Evolutionary conservation across 2,797 vertebrate genomes (phyloP).

Genomic region (Galago senegalensis): DNA sequence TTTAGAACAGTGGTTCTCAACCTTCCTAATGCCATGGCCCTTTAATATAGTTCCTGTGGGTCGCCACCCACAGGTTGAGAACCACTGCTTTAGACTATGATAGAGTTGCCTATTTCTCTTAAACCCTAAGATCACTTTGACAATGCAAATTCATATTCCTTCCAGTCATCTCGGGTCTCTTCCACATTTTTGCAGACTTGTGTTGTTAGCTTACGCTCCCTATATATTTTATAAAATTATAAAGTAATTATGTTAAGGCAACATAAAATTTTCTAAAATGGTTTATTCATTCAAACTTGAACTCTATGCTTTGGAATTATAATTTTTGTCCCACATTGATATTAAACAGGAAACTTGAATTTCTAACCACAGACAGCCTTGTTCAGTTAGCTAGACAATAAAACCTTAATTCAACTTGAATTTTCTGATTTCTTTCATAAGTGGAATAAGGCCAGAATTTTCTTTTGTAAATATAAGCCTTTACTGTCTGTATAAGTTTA

Average conservation of each 20-base stretch:
- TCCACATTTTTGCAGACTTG: neutral
- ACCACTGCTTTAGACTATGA: too few species aligned
- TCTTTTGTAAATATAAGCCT: slow-evolving; percentile 22
- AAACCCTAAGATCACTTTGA: neutral
- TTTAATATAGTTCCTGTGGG: too few species aligned
- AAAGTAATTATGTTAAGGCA: neutral
- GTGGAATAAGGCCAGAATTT: neutral
- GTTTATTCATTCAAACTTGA: neutral
- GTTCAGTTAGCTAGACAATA: neutral
- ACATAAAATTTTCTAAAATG: slow-evolving; percentile 5
- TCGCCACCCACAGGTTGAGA: too few species aligned
- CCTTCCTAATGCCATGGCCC: too few species aligned
- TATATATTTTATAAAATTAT: neutral
- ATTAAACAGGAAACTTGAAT: neutral
- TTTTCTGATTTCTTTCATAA: slow-evolving; percentile 44
- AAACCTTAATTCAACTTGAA: slow-evolving; percentile 28
- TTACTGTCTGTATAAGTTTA: neutral
- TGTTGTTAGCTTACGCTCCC: neutral
- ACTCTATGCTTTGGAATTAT: neutral
- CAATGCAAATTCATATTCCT: neutral
- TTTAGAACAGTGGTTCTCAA: neutral
- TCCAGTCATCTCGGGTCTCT: neutral
- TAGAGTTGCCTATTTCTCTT: neutral
- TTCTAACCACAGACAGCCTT: slow-evolving; percentile 1
- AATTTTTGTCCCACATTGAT: neutral